Percentiles rank a stretch among this genome's conserved stretches.
These are phyloP conservation scores for Lepisosteus osseus DNA, from an alignment of 2,113 vertebrate species.

Conservation along the genomic window DNA sequence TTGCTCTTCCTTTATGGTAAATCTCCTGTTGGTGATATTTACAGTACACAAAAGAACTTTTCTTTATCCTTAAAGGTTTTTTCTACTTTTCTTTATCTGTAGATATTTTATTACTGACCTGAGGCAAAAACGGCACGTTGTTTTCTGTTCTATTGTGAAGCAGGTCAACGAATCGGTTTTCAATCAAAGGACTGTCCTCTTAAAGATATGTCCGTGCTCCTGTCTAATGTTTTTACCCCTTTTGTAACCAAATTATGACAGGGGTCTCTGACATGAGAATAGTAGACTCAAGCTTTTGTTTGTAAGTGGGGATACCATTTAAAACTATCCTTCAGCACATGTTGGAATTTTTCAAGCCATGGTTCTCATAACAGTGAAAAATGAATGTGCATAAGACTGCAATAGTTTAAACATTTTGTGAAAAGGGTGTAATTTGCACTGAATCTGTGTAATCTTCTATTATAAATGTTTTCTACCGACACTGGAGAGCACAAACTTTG, in stretches of 20 bases:
- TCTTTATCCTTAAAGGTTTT: not conserved
- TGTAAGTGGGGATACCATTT: conserved; percentile 22
- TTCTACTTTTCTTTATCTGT: not conserved
- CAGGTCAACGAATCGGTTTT: not conserved
- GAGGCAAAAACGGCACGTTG: not conserved
- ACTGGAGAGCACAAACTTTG: conserved; percentile 16
- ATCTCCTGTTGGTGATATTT: not conserved
- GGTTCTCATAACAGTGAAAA: conserved; percentile 20
- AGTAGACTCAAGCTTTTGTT: conserved; percentile 12
- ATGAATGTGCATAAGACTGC: conserved; percentile 27
- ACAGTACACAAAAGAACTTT: not conserved
- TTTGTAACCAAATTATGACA: not conserved
- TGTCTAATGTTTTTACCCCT: not conserved
- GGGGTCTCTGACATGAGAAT: not conserved
- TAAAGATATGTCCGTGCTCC: not conserved
- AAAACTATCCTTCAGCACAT: conserved; percentile 25
- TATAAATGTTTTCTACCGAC: conserved; percentile 22
- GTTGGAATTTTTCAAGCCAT: conserved; percentile 5
- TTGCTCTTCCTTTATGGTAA: not conserved
- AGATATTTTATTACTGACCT: not conserved
- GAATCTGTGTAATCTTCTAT: conserved; percentile 16
- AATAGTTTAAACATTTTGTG: conserved; percentile 10
- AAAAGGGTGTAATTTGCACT: conserved; percentile 31
- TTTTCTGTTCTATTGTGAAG: not conserved
- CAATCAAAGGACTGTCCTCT: not conserved